These are phyloP conservation scores for Lepidostoma basale DNA, from an alignment of 1,140 invertebrate genomes.

Conservation along the genomic window DNA sequence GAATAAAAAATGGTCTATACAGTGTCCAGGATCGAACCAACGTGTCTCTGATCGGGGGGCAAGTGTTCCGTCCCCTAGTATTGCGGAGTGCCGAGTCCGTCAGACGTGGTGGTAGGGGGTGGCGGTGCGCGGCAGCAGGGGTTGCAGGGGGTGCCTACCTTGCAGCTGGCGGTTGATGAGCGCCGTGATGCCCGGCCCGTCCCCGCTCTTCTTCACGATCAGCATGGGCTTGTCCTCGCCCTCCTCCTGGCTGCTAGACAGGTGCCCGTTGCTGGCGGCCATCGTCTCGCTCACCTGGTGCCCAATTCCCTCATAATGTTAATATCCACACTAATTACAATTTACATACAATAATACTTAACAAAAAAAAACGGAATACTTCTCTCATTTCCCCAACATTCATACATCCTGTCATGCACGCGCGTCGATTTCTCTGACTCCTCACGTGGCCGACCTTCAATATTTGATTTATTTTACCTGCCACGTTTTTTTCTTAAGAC, in stretches of 20 bases:
- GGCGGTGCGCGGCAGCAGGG: neutral
- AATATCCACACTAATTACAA: too few species aligned
- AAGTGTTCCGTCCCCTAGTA: too few species aligned
- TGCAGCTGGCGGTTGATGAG: slow-evolving; percentile 77
- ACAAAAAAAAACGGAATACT: slow-evolving; percentile 21
- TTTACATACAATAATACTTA: slow-evolving; percentile 15
- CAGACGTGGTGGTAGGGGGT: neutral
- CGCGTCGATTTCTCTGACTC: too few species aligned
- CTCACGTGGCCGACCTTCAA: too few species aligned
- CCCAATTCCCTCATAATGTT: neutral
- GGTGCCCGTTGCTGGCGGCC: slow-evolving; percentile 72
- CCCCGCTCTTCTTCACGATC: slow-evolving; percentile 75
- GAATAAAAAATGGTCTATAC: too few species aligned
- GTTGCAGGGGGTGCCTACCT: slow-evolving; percentile 60
- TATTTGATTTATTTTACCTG: too few species aligned
- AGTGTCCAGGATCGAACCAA: too few species aligned
- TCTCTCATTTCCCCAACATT: too few species aligned
- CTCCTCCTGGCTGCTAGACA: slow-evolving; percentile 73
- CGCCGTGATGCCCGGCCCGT: slow-evolving; percentile 76
- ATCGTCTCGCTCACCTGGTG: slow-evolving; percentile 78
- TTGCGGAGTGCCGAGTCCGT: neutral
- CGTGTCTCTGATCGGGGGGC: too few species aligned
- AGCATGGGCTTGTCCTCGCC: slow-evolving; percentile 78
- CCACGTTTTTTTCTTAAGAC: too few species aligned
- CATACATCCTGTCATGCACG: too few species aligned